phyloP scores from a whole-genome alignment of 1,140 invertebrate genomes.

The Lethocerus indicus region DNA sequence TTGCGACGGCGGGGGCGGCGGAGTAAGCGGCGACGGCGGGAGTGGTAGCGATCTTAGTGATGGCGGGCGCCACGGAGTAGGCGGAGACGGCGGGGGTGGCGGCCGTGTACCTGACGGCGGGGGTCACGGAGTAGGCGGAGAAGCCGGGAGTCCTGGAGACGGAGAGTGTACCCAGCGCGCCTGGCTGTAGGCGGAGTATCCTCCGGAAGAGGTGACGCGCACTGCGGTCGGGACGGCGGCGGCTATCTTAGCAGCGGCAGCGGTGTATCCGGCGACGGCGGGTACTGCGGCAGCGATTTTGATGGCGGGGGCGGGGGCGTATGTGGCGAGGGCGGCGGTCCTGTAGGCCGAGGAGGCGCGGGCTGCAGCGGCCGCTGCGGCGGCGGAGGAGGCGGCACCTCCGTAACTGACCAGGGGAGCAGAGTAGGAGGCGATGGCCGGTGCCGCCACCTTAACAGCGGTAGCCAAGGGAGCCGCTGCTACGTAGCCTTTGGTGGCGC shows the following conservation, averaged over 20 bases:
- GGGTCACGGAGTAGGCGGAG: conserved; percentile 6
- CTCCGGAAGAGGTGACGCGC: conserved; percentile 6
- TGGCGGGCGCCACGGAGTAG: conserved; percentile 6
- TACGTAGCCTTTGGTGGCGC: background rate
- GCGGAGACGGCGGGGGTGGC: conserved; percentile 7
- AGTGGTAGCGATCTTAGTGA: conserved; percentile 1
- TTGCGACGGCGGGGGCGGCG: too few species aligned
- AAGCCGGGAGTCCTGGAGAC: background rate
- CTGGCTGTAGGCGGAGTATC: background rate
- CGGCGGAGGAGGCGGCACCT: background rate
- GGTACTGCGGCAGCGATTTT: conserved; percentile 11
- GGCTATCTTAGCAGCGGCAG: conserved; percentile 9
- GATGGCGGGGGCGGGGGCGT: conserved; percentile 11
- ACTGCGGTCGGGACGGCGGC: conserved; percentile 14
- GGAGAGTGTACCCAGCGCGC: background rate
- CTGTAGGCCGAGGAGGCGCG: background rate
- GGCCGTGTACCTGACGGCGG: conserved; percentile 4
- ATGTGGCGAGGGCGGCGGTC: conserved; percentile 9
- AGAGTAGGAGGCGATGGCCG: background rate
- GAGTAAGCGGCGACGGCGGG: conserved; percentile 5
- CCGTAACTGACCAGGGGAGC: background rate
- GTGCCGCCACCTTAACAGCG: background rate
- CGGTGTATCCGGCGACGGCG: conserved; percentile 8
- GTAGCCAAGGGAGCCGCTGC: background rate
- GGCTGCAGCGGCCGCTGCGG: background rate